Percentiles rank a stretch among this genome's conserved stretches.
Conservation (phyloP, 1,140 invertebrate species). For the Drosophila subobscura region DNA sequence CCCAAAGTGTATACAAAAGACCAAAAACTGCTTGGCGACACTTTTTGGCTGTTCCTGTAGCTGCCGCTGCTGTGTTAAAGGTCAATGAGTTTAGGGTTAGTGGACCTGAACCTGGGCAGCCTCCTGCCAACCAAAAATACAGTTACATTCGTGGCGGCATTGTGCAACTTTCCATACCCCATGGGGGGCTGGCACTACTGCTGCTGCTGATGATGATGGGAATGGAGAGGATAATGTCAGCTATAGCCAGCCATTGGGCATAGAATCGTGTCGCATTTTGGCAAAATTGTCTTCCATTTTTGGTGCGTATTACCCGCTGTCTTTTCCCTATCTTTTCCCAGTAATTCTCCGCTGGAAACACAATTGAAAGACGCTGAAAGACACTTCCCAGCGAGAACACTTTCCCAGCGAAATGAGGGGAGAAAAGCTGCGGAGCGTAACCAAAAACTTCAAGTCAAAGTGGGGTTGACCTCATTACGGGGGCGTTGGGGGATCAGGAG, state of each 20-base stretch:
- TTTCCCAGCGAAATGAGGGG: constrained; percentile 53
- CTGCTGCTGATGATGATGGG: constrained; percentile 19
- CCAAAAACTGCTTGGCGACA: constrained; percentile 61
- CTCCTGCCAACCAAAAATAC: constrained; percentile 34
- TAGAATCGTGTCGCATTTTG: constrained; percentile 54
- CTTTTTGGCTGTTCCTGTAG: constrained; percentile 47
- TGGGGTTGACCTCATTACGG: constrained; percentile 72
- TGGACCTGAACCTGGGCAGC: constrained; percentile 71
- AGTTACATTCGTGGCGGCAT: constrained; percentile 17
- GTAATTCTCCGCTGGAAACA: constrained; percentile 18
- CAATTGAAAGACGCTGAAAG: constrained; percentile 31
- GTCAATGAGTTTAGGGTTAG: constrained; percentile 75
- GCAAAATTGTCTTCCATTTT: constrained; percentile 48
- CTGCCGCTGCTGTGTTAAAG: constrained; percentile 60
- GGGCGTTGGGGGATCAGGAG: constrained; percentile 14
- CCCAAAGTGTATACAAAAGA: not conserved
- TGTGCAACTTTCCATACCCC: constrained; percentile 38
- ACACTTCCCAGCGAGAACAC: constrained; percentile 55
- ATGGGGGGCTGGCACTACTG: constrained; percentile 1
- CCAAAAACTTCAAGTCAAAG: constrained; percentile 53
- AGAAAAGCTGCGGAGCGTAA: constrained; percentile 60
- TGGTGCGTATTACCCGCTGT: constrained; percentile 27
- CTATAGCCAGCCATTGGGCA: constrained; percentile 1
- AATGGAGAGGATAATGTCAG: constrained; percentile 39
- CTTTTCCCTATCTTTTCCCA: not conserved